Evolutionary conservation across 1,140 invertebrate genomes (phyloP).

Genomic region (Leptonema lineaticorne): DNA sequence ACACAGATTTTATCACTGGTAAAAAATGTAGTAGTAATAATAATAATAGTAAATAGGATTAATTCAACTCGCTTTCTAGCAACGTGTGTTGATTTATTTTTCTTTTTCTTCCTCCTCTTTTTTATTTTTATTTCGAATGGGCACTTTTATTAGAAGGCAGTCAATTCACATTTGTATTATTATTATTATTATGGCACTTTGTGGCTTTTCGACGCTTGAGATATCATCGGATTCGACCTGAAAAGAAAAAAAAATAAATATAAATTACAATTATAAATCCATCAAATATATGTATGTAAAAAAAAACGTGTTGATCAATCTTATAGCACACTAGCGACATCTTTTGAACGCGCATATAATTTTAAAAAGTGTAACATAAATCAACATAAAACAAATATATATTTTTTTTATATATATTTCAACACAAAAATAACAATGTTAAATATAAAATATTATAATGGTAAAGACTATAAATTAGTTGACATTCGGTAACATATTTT

Average conservation of each 20-base stretch:
- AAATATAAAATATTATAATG: too few species aligned
- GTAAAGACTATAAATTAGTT: too few species aligned
- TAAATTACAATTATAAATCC: neutral
- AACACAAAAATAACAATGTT: too few species aligned
- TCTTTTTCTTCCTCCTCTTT: too few species aligned
- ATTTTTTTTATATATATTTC: too few species aligned
- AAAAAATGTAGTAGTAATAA: slow-evolving; percentile 22
- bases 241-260: slow-evolving; percentile 15
- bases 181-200: slow-evolving; percentile 7
- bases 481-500: too few species aligned
- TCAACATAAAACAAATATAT: too few species aligned
- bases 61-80: slow-evolving; percentile 3
- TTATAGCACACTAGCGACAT: neutral
- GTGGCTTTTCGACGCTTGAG: neutral
- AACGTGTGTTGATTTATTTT: neutral
- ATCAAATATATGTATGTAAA: neutral
- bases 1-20: slow-evolving; percentile 36
- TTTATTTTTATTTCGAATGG: neutral
- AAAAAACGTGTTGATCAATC: neutral
- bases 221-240: slow-evolving; percentile 10
- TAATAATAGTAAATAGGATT: too few species aligned
- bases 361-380: too few species aligned
- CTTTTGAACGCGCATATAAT: too few species aligned
- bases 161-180: neutral
- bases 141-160: slow-evolving; percentile 12